Base-by-base conservation (phyloP, 2,888 invertebrate genomes). In the Alloplasta piceator region DNA sequence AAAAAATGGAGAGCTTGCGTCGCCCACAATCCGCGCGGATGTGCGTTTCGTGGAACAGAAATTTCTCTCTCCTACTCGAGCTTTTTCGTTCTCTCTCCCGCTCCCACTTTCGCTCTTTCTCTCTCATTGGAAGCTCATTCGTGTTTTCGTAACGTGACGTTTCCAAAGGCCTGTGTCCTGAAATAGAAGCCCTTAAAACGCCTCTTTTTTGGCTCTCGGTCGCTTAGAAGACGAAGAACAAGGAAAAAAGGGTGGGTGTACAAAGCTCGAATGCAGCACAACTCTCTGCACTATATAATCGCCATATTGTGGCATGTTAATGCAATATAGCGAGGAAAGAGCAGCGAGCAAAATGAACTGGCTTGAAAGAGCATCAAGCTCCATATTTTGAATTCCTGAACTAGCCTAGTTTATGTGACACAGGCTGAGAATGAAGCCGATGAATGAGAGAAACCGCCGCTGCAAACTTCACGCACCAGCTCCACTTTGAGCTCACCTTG, bases 141-240 rank as follows among this genome's bases (percentile, higher is more conserved):
- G 63, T 80, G 76, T 80, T 80, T 80, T 80, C 56, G 72, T 76
- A 72, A 80, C 72, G 72, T 80, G 80, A 80, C 61, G 76, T 58
- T 76, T 76, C 61, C 67, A 67, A 56, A 68, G 67, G 43, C 61
- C 26, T 67, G 43, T 46, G 48, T 39, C 76, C 72, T 55, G 50
- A 80, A 80, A 80, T 80, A 80, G 71, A 76, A 67, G 80, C 67
- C 80, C 72, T 76, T 76, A 76, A 36, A 63, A 55, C 63, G 67
- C 43, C 56, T 64, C 63, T 39, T 10, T 36, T 36, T 48, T 58
- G 72, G 66, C 48, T 60, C 52, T 43, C 41, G 66, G 48, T 48
- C 46, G 52, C 6, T 7, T 41, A 41, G 50, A 14, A 6, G 50
- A 12, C 52, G 12, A 16, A 41, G 46, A 9, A 36, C 50, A 39